A percentile compares a stretch with the other conserved stretches of the same genome.
phyloP scores from a whole-genome alignment of 1,140 invertebrate species.

The Asbolus verrucosus region DNA sequence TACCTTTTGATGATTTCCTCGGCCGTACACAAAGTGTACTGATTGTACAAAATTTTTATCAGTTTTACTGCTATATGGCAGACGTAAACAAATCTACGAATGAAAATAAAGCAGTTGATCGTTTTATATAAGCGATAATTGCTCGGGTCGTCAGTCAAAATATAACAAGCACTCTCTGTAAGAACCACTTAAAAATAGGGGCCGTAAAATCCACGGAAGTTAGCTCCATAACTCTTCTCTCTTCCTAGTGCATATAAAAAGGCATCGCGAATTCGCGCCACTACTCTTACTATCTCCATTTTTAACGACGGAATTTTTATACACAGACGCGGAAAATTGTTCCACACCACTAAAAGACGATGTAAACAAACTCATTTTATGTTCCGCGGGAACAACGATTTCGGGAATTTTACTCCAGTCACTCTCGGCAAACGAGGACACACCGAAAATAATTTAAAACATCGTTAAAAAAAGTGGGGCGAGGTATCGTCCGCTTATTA shows the following conservation, averaged over 20 bases:
- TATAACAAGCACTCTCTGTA: constrained; percentile 32
- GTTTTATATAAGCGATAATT: constrained; percentile 39
- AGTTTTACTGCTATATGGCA: constrained; percentile 20
- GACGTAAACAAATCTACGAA: constrained; percentile 32
- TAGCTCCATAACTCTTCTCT: background rate
- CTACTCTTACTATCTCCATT: too few relatives aligned
- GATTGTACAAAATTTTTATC: constrained; percentile 16
- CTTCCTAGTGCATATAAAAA: constrained; percentile 12
- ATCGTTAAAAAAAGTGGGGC: constrained; percentile 6
- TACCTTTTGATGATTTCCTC: background rate
- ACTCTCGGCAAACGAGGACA: background rate
- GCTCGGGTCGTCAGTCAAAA: constrained; percentile 33
- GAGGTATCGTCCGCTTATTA: background rate
- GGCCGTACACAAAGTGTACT: background rate
- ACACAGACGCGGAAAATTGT: too few relatives aligned
- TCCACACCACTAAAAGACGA: background rate
- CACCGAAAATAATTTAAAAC: constrained; percentile 11
- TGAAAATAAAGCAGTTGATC: constrained; percentile 37
- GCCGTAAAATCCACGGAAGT: constrained; percentile 30
- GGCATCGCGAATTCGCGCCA: background rate
- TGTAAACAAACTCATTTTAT: background rate
- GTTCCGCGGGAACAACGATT: background rate
- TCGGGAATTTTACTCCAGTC: background rate
- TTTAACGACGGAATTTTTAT: too few relatives aligned
- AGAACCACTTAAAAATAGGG: constrained; percentile 36